phyloP scores from a whole-genome alignment of 2,797 vertebrate genomes.

The Fistularia commersonii region DNA sequence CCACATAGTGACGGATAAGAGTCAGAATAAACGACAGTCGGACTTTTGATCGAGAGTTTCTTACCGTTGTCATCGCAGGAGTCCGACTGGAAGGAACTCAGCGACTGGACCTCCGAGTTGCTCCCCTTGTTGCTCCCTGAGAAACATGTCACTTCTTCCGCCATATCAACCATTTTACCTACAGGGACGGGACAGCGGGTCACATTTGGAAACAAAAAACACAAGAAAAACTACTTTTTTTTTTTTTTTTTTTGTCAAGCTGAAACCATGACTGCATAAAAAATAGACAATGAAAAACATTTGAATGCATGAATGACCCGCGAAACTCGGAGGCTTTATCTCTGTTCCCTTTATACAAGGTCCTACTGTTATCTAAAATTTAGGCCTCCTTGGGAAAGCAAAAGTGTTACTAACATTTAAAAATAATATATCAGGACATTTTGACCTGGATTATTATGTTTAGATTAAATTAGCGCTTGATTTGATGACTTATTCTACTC shows the following conservation, averaged over 20 bases:
- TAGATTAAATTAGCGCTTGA: too few relatives aligned
- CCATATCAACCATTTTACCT: conserved; percentile 89
- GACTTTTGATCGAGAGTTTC: conserved; percentile 19
- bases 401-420: too few relatives aligned
- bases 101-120: conserved; percentile 93
- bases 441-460: too few relatives aligned
- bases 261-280: neutral
- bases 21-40: neutral
- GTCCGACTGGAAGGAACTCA: conserved; percentile 95
- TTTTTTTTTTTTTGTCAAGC: neutral
- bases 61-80: conserved; percentile 97
- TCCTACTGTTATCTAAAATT: too few relatives aligned
- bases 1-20: too few relatives aligned
- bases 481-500: too few relatives aligned
- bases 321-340: too few relatives aligned
- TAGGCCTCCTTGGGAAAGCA: too few relatives aligned
- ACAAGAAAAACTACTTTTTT: neutral
- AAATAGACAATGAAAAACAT: too few relatives aligned
- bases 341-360: too few relatives aligned
- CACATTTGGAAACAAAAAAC: neutral
- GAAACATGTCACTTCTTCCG: conserved; percentile 91
- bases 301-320: too few relatives aligned
- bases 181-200: conserved; percentile 17
- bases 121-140: conserved; percentile 93
- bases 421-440: too few relatives aligned